Base-by-base conservation (phyloP, 1,140 invertebrate species). In the Trissolcus basalis region DNA sequence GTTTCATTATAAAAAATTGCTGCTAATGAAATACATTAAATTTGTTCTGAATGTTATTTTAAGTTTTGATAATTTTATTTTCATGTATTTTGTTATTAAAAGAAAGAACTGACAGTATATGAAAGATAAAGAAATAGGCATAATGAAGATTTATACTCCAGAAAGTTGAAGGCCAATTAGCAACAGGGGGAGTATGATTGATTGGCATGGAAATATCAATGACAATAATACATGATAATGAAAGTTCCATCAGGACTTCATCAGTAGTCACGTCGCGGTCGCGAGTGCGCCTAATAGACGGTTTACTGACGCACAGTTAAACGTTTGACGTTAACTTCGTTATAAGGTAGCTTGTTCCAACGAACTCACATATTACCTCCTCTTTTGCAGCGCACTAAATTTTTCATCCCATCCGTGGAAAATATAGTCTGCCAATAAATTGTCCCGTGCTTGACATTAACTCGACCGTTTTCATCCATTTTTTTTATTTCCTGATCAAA, bases 311-410 rank as follows among this genome's bases (percentile, higher is more conserved):
- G 48, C 39, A 49, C 19, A 16, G 19, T 27, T 51, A 44, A 53
- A 39, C 59, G 44, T 61, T 61, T 61, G 59, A 61, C 59, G 59
- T 53, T 61, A 61, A 61, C 49, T 61, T 48, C 36, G 19, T 61
- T 61, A 61, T 12, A 12, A 41, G 15, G n/a, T 43, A 33, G 36
- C 48, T 59, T 33, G 55, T 48, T 48, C 19, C 13, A 16, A 15
- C 13, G 33, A 14, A 59, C 48, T 59, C 48, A 48, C 19, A 27
- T 27, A 27, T 27, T 59, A 36, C 55, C 43, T 56, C 19, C 16
- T 6, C 7, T 33, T 44, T 32, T 8, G 10, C 19, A 6, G 19
- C 19, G 19, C 19, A 27, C 19, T 27, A 27, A 27, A 27, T 45
- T 56, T 33, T 45, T 54, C 9, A 16, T n/a, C 35, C 4, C n/a